Conservation (phyloP, 2,113 vertebrate species). For the Mobula birostris region DNA sequence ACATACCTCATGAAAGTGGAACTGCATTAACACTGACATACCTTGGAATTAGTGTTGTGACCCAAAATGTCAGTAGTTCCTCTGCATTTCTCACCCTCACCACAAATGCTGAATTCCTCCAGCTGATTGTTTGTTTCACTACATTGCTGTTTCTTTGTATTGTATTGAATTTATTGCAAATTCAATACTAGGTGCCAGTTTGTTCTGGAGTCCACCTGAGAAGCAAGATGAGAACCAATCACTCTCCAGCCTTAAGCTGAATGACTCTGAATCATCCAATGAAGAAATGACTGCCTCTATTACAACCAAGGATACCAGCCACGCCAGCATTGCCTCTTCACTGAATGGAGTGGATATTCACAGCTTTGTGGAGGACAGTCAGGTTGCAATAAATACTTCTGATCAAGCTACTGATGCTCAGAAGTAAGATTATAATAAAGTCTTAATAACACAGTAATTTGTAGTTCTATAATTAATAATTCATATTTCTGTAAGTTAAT, state of each 20-base stretch:
- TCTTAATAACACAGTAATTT: not conserved
- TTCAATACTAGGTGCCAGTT: conserved; percentile 70
- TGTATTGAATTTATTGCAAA: not conserved
- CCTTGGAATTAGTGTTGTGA: too few relatives aligned
- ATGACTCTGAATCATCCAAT: conserved; percentile 58
- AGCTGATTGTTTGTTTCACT: too few relatives aligned
- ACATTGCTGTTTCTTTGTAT: not conserved
- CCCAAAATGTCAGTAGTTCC: too few relatives aligned
- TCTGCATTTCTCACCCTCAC: too few relatives aligned
- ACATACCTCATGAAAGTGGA: too few relatives aligned
- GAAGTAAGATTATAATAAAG: conserved; percentile 49
- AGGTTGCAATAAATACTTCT: conserved; percentile 51
- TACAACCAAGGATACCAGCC: conserved; percentile 52
- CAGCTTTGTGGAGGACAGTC: conserved; percentile 60
- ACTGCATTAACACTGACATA: too few relatives aligned
- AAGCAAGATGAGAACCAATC: conserved; percentile 45
- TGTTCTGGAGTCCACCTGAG: conserved; percentile 69
- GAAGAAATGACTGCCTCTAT: conserved; percentile 61
- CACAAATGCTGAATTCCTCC: too few relatives aligned
- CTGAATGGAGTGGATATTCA: conserved; percentile 62
- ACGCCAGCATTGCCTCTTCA: conserved; percentile 55
- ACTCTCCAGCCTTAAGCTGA: conserved; percentile 47
- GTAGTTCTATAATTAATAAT: not conserved
- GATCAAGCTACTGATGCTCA: conserved; percentile 43
- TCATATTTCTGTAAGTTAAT: not conserved